Base-by-base conservation (phyloP, 1,140 invertebrate genomes). In the Hylaeus anthracinus region DNA sequence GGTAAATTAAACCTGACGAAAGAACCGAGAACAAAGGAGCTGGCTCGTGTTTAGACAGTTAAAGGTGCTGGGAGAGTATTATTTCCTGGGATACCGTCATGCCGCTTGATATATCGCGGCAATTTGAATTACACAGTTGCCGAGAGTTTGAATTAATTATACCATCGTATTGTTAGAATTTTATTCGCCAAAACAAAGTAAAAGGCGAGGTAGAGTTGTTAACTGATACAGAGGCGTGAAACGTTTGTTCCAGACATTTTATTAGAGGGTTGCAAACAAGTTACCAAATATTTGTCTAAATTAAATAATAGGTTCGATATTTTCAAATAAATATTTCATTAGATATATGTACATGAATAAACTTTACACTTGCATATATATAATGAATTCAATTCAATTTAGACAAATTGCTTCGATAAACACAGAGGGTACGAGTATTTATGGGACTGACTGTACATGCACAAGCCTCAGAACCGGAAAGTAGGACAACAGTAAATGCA, bases 81-180 rank as follows among this genome's bases (percentile, higher is more conserved):
- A 80, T 80, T 66, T 72, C 56, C 26, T 9, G 74, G 79, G 84
- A 64, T 84, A 67, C 80, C 81, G 88, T 86, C 84, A 84, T 72
- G 81, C 65, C 56, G 81, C 58, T 83, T 89, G 88, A 89, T 88
- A 85, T 89, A 89, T 90, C 83, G 82, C 75, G 72, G 88, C 84
- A 88, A 90, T 90, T 88, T 89, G 88, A 90, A 90, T 90, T 88
- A 88, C 88, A 77, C 83, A 83, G 86, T 84, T 83, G 72, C 26
- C 6, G n/a, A 43, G 48, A 71, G 39, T 73, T 65, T 56, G 48
- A 37, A 75, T 87, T 87, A 85, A 87, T 84, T 51, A 81, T 63
- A 69, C 39, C 15, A 14, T n/a, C 48, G 14, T 15, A 41, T 75
- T 37, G 15, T 43, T 56, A 10, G 15, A 55, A 66, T 75, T 26